phyloP scores from a whole-genome alignment of 1,140 invertebrate species.

The Platyscapa corneri region DNA sequence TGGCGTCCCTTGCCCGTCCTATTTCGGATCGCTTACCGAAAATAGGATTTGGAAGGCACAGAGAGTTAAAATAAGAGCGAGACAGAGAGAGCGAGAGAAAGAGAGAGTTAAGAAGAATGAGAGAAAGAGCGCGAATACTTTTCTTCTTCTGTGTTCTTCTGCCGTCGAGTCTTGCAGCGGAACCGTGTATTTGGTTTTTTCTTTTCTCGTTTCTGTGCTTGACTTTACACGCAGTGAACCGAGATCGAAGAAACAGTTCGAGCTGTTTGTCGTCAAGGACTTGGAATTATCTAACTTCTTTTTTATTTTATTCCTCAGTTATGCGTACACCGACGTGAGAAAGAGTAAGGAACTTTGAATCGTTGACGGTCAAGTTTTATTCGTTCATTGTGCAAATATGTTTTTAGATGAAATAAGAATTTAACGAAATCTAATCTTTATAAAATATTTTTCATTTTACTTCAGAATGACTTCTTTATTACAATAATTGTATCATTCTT shows the following conservation, averaged over 20 bases:
- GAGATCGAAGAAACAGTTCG: neutral
- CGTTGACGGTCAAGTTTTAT: neutral
- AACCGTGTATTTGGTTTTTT: neutral
- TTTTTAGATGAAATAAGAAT: neutral
- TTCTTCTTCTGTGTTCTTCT: neutral
- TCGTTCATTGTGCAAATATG: neutral
- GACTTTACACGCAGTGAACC: conserved; percentile 15
- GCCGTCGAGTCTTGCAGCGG: neutral
- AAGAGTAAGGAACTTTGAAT: neutral
- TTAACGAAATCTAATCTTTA: neutral
- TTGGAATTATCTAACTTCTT: neutral
- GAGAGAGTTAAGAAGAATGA: neutral
- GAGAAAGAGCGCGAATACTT: neutral
- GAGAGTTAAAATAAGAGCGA: neutral
- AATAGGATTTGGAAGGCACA: conserved; percentile 48
- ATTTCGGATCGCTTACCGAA: conserved; percentile 50
- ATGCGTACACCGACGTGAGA: neutral
- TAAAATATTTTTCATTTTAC: neutral
- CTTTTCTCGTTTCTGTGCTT: conserved; percentile 12
- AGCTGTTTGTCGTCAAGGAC: conserved; percentile 6
- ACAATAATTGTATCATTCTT: neutral
- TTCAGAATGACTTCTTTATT: neutral
- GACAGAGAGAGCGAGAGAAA: neutral
- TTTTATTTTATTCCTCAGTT: neutral
- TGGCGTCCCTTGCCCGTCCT: neutral